Conservation (phyloP, 2,113 vertebrate species). For the Sceloporus undulatus region DNA sequence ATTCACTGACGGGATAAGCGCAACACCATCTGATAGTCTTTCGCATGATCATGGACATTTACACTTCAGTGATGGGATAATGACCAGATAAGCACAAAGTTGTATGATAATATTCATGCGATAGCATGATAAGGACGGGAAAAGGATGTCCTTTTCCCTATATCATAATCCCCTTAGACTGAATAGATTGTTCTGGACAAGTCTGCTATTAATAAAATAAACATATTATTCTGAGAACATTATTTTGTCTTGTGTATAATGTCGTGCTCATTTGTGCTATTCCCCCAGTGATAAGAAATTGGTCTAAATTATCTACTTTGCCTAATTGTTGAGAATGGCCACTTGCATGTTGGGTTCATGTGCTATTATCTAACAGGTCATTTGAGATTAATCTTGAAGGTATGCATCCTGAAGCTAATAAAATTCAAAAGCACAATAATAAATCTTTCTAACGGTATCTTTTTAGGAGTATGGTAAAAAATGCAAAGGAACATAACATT, state of each 20-base stretch:
- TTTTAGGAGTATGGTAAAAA: background rate
- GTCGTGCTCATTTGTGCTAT: too few species aligned
- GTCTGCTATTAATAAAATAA: background rate
- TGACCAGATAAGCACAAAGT: too few species aligned
- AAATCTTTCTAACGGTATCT: background rate
- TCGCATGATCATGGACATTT: too few species aligned
- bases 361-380: background rate
- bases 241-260: too few species aligned
- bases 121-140: too few species aligned
- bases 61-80: too few species aligned
- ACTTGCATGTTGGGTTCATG: background rate
- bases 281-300: background rate
- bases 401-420: constrained; percentile 4
- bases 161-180: too few species aligned
- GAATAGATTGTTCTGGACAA: background rate
- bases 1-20: too few species aligned
- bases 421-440: background rate
- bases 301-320: background rate
- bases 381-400: background rate
- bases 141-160: too few species aligned
- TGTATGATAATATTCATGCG: too few species aligned
- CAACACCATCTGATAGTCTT: too few species aligned
- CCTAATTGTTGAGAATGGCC: background rate
- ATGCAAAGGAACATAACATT: background rate
- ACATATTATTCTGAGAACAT: too few species aligned